Percentiles rank a stretch among this genome's conserved stretches.
phyloP scores from a whole-genome alignment of 2,888 invertebrate genomes.

The Sarcophaga variegata region DNA sequence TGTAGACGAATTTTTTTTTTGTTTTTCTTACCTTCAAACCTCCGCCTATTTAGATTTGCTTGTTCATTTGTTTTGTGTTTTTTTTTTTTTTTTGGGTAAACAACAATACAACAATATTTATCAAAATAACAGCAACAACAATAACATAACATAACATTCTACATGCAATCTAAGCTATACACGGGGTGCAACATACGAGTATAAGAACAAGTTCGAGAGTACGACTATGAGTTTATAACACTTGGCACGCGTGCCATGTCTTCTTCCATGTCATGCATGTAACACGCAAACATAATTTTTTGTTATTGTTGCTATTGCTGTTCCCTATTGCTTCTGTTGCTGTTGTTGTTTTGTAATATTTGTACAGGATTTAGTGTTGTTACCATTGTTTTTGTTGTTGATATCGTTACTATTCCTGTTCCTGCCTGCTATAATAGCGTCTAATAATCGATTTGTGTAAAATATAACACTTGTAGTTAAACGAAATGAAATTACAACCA shows the following conservation, averaged over 20 bases:
- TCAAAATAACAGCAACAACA: constrained; percentile 49
- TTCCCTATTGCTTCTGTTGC: neutral
- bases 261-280: constrained; percentile 61
- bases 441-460: constrained; percentile 66
- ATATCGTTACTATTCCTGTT: constrained; percentile 35
- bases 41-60: neutral
- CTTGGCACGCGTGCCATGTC: constrained; percentile 63
- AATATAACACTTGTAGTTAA: constrained; percentile 59
- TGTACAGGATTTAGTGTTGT: neutral
- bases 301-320: neutral
- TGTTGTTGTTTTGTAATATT: neutral
- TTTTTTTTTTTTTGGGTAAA: constrained; percentile 24
- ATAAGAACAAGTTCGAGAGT: constrained; percentile 13
- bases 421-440: constrained; percentile 25
- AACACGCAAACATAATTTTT: constrained; percentile 63
- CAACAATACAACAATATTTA: constrained; percentile 42
- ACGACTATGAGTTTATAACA: constrained; percentile 25
- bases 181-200: neutral
- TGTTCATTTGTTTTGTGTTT: constrained; percentile 26
- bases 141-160: constrained; percentile 32
- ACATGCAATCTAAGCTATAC: constrained; percentile 37
- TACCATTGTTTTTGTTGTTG: constrained; percentile 12
- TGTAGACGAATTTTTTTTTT: neutral
- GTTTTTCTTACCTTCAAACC: neutral
- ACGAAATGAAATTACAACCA: constrained; percentile 48